These are phyloP conservation scores for Parazoanthus atlanticus DNA, from an alignment of 92 coral and sea anemone species.

Conservation along the genomic window DNA sequence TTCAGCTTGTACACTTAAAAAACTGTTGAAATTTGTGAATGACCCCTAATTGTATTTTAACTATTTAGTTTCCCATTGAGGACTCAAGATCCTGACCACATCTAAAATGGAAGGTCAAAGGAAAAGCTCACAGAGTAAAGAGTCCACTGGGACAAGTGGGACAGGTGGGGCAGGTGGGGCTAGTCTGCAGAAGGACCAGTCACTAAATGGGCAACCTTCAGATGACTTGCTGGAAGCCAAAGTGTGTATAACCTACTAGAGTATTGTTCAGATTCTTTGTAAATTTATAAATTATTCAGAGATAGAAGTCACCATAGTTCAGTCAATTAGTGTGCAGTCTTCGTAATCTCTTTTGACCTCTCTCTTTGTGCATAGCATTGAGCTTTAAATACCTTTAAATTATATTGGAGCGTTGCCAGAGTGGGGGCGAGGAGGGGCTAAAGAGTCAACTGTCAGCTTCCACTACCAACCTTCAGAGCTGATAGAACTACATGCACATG, in stretches of 20 bases:
- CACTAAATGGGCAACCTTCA: constrained; percentile 18
- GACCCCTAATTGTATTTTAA: background rate
- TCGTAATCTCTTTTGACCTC: no score
- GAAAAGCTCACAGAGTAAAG: constrained; percentile 15
- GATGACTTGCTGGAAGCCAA: constrained; percentile 37
- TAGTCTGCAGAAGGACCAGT: constrained; percentile 22
- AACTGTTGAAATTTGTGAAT: no score
- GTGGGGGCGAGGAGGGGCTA: no score
- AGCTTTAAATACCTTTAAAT: no score
- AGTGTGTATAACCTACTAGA: background rate
- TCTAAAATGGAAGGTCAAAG: constrained; percentile 29
- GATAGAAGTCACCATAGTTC: no score
- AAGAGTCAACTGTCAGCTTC: no score
- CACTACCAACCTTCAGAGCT: no score
- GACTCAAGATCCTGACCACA: background rate
- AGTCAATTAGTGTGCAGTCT: no score
- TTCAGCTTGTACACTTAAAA: no score
- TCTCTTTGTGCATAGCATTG: no score
- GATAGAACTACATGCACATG: no score
- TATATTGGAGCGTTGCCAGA: no score
- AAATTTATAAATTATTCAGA: background rate
- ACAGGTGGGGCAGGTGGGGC: background rate
- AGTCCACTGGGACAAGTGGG: background rate
- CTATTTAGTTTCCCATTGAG: background rate
- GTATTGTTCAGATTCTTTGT: background rate